These are phyloP conservation scores for Tethya wilhelma DNA, from an alignment of 37 sponge, comb jelly and placozoan species.

Conservation along the genomic window DNA sequence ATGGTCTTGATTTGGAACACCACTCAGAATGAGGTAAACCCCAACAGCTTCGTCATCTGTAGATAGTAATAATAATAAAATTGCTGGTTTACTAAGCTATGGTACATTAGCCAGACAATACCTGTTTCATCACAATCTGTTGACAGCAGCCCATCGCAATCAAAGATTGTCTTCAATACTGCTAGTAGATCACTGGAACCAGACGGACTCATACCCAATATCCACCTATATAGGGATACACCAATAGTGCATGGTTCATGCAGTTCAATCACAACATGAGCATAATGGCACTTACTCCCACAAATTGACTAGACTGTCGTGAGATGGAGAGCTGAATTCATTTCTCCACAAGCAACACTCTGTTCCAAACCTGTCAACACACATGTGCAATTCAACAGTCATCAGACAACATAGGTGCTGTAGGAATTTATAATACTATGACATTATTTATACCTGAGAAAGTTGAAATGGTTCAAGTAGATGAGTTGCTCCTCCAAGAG, in stretches of 20 bases:
- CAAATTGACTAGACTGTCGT: constrained; percentile 13
- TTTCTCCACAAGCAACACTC: constrained; percentile 23
- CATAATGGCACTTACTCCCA: constrained; percentile 41
- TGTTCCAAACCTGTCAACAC: constrained; percentile 28
- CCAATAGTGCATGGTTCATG: background rate
- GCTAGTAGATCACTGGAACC: constrained; percentile 30
- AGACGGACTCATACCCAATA: constrained; percentile 32
- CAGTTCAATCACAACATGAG: background rate
- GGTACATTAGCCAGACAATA: background rate
- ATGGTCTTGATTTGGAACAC: constrained; percentile 16
- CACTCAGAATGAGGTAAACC: constrained; percentile 24
- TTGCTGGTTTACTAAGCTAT: background rate
- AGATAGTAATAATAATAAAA: background rate
- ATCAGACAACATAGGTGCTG: background rate
- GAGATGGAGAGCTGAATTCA: constrained; percentile 6
- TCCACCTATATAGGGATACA: constrained; percentile 5
- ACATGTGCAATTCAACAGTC: background rate
- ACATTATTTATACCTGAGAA: constrained; percentile 24
- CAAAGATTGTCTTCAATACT: constrained; percentile 25
- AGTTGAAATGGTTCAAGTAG: constrained; percentile 29
- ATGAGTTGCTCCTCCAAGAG: constrained; percentile 34
- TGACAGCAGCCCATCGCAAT: background rate
- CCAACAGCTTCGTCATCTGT: constrained; percentile 27
- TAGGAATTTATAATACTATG: background rate
- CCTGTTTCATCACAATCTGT: background rate